Evolutionary conservation across 2,113 vertebrate species (phyloP).

Genomic region (Esox niger): DNA sequence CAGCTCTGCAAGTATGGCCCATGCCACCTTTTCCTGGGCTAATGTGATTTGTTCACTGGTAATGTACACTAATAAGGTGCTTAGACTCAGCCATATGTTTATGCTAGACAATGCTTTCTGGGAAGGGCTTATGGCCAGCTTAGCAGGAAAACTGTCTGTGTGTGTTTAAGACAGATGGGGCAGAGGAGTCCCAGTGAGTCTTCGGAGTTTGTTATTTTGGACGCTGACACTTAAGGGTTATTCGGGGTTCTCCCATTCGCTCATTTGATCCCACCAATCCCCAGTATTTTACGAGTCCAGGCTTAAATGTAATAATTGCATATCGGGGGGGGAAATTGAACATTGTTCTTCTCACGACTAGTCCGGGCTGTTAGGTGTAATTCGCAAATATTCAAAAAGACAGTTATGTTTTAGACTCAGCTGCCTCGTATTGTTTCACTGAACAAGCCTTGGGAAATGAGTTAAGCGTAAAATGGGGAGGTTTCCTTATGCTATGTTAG

Average conservation of each 20-base stretch:
- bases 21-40: conserved; percentile 56
- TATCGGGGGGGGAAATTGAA: conserved; percentile 15
- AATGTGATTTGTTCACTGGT: conserved; percentile 65
- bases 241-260: conserved; percentile 29
- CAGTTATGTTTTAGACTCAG: conserved; percentile 29
- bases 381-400: conserved; percentile 31
- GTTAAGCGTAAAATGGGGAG: conserved; percentile 30
- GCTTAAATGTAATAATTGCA: conserved; percentile 16
- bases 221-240: conserved; percentile 16
- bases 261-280: conserved; percentile 5
- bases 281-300: conserved; percentile 11
- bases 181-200: conserved; percentile 25
- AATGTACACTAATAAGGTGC: conserved; percentile 71
- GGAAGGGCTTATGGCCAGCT: conserved; percentile 53
- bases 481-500: conserved; percentile 7
- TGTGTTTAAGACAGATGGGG: conserved; percentile 56
- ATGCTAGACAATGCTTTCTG: conserved; percentile 55
- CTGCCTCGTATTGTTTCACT: conserved; percentile 30
- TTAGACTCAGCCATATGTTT: conserved; percentile 71
- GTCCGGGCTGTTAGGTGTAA: conserved; percentile 23
- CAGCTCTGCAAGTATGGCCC: conserved; percentile 47
- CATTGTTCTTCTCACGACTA: conserved; percentile 5
- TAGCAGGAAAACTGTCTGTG: conserved; percentile 53
- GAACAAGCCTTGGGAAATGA: conserved; percentile 23
- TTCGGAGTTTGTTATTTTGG: conserved; percentile 43